Evolutionary conservation across 2,113 vertebrate genomes (phyloP).

Genomic region (Eolophus roseicapilla): DNA sequence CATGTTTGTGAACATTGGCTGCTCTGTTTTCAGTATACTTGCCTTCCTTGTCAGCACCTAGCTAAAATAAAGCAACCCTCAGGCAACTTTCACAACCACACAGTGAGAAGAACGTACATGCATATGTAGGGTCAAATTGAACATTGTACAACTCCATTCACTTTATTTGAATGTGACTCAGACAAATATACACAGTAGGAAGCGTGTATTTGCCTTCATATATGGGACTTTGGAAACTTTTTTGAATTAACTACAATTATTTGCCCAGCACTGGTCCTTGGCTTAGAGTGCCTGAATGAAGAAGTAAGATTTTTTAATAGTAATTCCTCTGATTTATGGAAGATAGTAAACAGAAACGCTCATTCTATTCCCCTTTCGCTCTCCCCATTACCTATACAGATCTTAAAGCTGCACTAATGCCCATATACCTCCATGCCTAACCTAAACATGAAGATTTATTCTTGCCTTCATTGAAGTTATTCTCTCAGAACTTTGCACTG

Average conservation of each 20-base stretch:
- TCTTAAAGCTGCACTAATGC: background rate
- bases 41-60: slow-evolving; percentile 38
- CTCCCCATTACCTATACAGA: background rate
- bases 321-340: background rate
- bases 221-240: background rate
- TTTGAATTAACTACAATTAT: background rate
- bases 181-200: background rate
- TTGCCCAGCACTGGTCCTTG: background rate
- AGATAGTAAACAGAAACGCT: background rate
- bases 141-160: background rate
- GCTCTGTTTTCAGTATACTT: slow-evolving; percentile 45
- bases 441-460: background rate
- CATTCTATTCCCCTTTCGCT: background rate
- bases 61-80: slow-evolving; percentile 18
- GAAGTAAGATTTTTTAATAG: background rate
- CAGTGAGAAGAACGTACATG: background rate
- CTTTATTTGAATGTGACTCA: background rate
- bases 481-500: background rate
- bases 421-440: background rate
- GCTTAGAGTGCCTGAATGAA: background rate
- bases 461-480: background rate
- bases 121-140: background rate
- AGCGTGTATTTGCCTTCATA: background rate
- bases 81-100: background rate
- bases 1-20: slow-evolving; percentile 13